These are phyloP conservation scores for Encarsia formosa DNA, from an alignment of 2,888 invertebrate genomes.

Conservation along the genomic window DNA sequence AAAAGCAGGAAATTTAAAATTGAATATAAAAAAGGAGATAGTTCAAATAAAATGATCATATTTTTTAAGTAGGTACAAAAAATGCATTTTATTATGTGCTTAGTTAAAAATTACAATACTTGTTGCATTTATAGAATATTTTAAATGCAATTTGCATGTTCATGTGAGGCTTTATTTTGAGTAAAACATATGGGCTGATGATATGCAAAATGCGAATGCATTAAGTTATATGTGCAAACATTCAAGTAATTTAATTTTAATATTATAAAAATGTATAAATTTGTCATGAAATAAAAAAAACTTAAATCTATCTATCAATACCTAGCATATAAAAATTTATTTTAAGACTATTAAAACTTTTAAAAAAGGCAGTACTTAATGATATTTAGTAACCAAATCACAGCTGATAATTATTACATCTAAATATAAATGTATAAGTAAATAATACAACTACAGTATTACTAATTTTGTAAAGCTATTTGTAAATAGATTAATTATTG, in stretches of 20 bases:
- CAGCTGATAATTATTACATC: constrained; percentile 18
- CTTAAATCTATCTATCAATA: constrained; percentile 12
- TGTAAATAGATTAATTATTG: no score
- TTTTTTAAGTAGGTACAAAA: constrained; percentile 16
- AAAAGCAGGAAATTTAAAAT: background rate
- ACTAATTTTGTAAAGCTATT: no score
- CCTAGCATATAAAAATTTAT: constrained; percentile 13
- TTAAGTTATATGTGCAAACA: constrained; percentile 9
- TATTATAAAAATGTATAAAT: constrained; percentile 13
- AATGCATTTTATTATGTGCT: constrained; percentile 12
- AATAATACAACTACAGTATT: background rate
- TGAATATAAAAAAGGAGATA: no score
- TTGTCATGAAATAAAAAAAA: background rate
- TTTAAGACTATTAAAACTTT: constrained; percentile 16
- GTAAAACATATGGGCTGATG: background rate
- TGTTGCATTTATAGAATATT: no score
- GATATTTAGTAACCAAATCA: constrained; percentile 20
- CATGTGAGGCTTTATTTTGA: background rate
- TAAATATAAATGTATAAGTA: constrained; percentile 13
- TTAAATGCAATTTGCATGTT: constrained; percentile 3
- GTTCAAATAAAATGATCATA: no score
- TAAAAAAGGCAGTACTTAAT: constrained; percentile 18
- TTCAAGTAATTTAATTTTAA: no score
- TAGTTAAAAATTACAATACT: constrained; percentile 14
- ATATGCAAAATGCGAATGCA: constrained; percentile 23